Evolutionary conservation across 2,888 invertebrate species (phyloP).

Genomic region (Eupithecia insigniata): DNA sequence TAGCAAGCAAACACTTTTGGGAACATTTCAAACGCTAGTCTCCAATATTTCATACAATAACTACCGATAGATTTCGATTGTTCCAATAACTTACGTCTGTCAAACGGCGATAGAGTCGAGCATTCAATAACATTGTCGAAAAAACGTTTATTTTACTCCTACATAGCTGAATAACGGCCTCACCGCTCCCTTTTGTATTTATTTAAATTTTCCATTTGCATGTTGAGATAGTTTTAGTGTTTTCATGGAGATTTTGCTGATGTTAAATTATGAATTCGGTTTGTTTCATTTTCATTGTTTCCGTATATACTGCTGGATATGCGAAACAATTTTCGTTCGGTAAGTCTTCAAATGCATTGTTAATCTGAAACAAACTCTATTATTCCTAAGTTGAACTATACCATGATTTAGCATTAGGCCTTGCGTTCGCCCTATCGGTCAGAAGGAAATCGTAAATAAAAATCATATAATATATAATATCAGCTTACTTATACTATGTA

Average conservation of each 20-base stretch:
- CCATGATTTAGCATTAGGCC: background rate
- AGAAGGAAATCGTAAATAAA: background rate
- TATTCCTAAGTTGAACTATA: background rate
- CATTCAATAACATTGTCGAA: conserved; percentile 50
- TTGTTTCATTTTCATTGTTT: conserved; percentile 31
- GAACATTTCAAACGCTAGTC: conserved; percentile 50
- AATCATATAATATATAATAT: background rate
- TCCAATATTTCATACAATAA: conserved; percentile 70
- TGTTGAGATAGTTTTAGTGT: conserved; percentile 52
- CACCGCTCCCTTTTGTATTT: conserved; percentile 48
- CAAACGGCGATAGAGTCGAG: conserved; percentile 57
- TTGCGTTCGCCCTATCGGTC: background rate
- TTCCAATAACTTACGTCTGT: conserved; percentile 65
- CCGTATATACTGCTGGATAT: conserved; percentile 13
- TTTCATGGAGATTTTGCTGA: conserved; percentile 39
- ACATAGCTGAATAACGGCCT: conserved; percentile 48
- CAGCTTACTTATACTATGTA: no score
- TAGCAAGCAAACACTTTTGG: conserved; percentile 46
- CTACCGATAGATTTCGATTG: conserved; percentile 58
- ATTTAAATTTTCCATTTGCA: conserved; percentile 53
- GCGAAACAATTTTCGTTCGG: conserved; percentile 13
- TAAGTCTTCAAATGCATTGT: background rate
- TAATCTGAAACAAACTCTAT: background rate
- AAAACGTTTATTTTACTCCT: conserved; percentile 41
- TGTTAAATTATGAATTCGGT: conserved; percentile 37